These are phyloP conservation scores for Platalea minor DNA, from an alignment of 2,797 vertebrate species.

Conservation along the genomic window DNA sequence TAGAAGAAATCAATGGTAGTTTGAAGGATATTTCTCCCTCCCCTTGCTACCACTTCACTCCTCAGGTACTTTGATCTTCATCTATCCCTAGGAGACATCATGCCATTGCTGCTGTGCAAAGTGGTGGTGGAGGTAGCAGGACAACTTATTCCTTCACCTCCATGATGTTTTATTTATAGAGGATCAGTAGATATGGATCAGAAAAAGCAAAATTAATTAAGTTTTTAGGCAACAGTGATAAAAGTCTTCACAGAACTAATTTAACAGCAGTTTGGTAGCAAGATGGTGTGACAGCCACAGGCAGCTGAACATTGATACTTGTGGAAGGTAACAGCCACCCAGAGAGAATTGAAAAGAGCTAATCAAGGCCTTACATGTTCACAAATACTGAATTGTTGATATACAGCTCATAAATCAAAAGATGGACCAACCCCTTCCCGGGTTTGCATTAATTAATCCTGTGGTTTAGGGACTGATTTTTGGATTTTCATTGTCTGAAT, in stretches of 20 bases:
- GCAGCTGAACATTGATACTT: background rate
- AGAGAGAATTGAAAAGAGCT: background rate
- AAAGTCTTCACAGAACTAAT: background rate
- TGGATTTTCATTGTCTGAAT: background rate
- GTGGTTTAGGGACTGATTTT: background rate
- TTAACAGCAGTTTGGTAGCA: background rate
- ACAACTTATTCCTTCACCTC: background rate
- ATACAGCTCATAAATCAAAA: background rate
- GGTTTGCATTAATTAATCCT: background rate
- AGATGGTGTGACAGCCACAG: background rate
- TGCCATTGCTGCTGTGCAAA: background rate
- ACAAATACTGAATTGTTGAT: background rate
- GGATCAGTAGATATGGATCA: background rate
- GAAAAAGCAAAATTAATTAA: background rate
- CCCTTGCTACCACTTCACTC: background rate
- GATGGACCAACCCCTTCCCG: rapidly evolving
- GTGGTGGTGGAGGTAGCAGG: background rate
- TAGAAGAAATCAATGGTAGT: background rate
- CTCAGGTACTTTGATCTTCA: background rate
- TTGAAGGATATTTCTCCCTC: background rate
- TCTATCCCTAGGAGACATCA: background rate
- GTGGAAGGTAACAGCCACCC: background rate
- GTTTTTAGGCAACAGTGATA: background rate
- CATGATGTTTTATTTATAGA: background rate
- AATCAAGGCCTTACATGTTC: background rate